phyloP scores from a whole-genome alignment of 2,888 invertebrate species.

The Eurois occulta region DNA sequence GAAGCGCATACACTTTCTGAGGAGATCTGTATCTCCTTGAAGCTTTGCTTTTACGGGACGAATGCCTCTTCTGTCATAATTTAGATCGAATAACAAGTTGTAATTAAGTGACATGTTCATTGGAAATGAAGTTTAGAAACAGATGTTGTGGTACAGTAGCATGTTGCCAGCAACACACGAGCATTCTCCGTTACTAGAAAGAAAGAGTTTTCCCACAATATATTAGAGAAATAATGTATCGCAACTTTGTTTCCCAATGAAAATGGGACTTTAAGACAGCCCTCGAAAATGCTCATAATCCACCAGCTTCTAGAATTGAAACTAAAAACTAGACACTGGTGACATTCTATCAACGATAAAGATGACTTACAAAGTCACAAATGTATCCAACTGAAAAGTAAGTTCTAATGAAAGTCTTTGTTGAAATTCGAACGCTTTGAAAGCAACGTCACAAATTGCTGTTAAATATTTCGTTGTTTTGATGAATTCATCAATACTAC shows the following conservation, averaged over 20 bases:
- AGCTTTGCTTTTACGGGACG: background rate
- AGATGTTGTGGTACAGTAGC: background rate
- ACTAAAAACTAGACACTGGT: background rate
- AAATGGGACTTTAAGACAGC: background rate
- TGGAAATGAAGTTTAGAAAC: background rate
- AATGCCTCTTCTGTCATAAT: background rate
- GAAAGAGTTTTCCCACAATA: background rate
- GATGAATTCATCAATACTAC: background rate
- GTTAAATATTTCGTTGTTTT: background rate
- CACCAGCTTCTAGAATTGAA: background rate
- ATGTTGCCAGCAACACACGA: background rate
- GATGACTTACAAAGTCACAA: too few species aligned
- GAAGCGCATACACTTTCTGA: background rate
- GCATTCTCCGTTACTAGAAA: background rate
- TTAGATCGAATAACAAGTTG: background rate
- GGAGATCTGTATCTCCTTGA: background rate
- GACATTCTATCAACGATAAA: background rate
- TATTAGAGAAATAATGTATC: background rate
- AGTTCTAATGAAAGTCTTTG: background rate
- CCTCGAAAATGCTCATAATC: constrained; percentile 11
- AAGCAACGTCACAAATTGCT: background rate
- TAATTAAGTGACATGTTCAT: background rate
- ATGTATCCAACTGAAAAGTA: background rate
- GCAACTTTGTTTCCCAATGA: background rate
- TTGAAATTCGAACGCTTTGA: background rate